phyloP scores from a whole-genome alignment of 2,113 vertebrate genomes.

The Protobothrops flavoviridis region DNA sequence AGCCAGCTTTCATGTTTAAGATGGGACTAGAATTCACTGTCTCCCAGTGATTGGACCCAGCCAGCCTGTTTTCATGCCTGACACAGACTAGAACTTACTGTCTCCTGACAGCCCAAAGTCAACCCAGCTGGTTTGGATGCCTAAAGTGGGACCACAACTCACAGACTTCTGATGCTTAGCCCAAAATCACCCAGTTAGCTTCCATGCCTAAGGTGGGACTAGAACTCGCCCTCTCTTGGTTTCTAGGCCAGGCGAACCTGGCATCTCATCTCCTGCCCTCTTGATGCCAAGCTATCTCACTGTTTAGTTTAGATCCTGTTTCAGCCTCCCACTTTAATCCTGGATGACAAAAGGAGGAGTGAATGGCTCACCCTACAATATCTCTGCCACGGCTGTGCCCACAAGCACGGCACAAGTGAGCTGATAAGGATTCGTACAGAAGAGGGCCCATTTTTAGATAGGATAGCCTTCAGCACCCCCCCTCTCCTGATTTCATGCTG shows the following conservation, averaged over 20 bases:
- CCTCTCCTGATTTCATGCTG: neutral
- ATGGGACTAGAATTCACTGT: neutral
- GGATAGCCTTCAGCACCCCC: neutral
- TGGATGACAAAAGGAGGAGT: neutral
- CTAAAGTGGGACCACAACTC: neutral
- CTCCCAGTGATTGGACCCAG: neutral
- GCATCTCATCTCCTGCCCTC: neutral
- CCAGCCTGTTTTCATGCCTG: neutral
- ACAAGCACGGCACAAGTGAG: neutral
- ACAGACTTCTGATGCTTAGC: no score
- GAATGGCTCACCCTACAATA: neutral
- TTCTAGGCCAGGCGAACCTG: neutral
- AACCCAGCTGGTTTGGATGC: no score
- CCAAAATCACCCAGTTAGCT: no score
- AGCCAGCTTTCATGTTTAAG: neutral
- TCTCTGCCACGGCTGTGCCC: neutral
- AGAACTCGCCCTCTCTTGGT: neutral
- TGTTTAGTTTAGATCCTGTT: neutral
- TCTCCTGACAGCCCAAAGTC: neutral
- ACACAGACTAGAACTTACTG: neutral
- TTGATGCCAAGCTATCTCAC: neutral
- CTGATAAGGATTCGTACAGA: neutral
- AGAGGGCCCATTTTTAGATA: neutral
- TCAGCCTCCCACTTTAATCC: neutral
- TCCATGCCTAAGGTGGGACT: no score